Evolutionary conservation across 2,797 vertebrate genomes (phyloP).

Genomic region (Enteromius unitaeniatus): DNA sequence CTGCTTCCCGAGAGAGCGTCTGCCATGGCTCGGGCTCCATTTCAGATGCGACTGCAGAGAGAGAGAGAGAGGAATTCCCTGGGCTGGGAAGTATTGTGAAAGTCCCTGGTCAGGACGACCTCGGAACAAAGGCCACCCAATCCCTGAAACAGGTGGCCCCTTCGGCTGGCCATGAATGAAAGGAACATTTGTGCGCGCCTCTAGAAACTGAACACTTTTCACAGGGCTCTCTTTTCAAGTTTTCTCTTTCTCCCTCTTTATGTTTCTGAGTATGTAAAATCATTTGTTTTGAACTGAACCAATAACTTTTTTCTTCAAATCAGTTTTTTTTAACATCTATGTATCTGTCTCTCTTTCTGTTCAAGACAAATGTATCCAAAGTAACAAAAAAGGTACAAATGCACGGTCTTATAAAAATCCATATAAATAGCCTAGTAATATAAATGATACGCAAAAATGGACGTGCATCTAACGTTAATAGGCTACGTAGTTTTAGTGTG

Average conservation of each 20-base stretch:
- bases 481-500: too few species aligned
- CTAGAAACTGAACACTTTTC: conserved; percentile 65
- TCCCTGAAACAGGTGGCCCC: conserved; percentile 81
- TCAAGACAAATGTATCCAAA: background rate
- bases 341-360: background rate
- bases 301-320: background rate
- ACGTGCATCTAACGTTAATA: too few species aligned
- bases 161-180: conserved; percentile 73
- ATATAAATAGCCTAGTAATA: too few species aligned
- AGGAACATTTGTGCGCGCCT: conserved; percentile 73
- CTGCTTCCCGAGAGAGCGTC: conserved; percentile 46
- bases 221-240: conserved; percentile 47
- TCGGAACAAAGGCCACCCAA: conserved; percentile 78
- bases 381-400: background rate
- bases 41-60: conserved; percentile 52
- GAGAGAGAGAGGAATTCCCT: conserved; percentile 58
- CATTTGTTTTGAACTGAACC: background rate
- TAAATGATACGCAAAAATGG: too few species aligned
- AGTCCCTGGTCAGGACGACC: conserved; percentile 72
- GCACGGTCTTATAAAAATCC: too few species aligned
- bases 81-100: conserved; percentile 72
- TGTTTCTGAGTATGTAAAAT: conserved; percentile 5
- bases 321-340: too few species aligned
- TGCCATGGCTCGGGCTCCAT: conserved; percentile 23
- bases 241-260: conserved; percentile 21